Percentiles rank a stretch among this genome's conserved stretches.
Evolutionary conservation across 1,140 invertebrate species (phyloP).

Genomic region (Oscheius sp.): DNA sequence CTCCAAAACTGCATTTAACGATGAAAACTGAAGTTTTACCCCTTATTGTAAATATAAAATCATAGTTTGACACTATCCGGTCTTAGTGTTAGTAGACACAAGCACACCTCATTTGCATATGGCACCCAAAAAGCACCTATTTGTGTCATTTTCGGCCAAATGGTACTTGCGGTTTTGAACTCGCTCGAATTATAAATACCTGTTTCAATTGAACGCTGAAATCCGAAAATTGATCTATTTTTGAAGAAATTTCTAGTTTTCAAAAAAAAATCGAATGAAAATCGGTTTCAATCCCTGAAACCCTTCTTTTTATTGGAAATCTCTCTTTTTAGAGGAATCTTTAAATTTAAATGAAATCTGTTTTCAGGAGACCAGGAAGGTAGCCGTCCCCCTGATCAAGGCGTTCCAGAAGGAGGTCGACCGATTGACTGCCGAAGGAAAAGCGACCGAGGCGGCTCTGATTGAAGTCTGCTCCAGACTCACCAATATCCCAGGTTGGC

Average conservation of each 20-base stretch:
- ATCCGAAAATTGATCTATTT: not conserved
- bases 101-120: no score
- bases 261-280: not conserved
- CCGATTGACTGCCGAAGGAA: not conserved
- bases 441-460: constrained; percentile 20
- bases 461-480: constrained; percentile 26
- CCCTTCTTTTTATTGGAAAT: not conserved
- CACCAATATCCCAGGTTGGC: constrained; percentile 19
- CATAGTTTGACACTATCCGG: no score
- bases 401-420: constrained; percentile 36
- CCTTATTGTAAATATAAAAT: no score
- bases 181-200: no score
- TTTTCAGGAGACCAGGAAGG: constrained; percentile 33
- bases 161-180: no score
- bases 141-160: no score
- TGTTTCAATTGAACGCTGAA: no score
- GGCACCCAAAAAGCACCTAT: no score
- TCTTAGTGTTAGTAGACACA: no score
- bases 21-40: no score
- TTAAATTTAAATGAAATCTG: not conserved
- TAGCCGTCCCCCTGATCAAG: constrained; percentile 32
- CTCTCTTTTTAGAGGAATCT: not conserved
- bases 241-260: not conserved
- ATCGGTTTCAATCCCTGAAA: not conserved
- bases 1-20: no score